Evolutionary conservation across 1,140 invertebrate genomes (phyloP).

Genomic region (Neodiprion pinetum): DNA sequence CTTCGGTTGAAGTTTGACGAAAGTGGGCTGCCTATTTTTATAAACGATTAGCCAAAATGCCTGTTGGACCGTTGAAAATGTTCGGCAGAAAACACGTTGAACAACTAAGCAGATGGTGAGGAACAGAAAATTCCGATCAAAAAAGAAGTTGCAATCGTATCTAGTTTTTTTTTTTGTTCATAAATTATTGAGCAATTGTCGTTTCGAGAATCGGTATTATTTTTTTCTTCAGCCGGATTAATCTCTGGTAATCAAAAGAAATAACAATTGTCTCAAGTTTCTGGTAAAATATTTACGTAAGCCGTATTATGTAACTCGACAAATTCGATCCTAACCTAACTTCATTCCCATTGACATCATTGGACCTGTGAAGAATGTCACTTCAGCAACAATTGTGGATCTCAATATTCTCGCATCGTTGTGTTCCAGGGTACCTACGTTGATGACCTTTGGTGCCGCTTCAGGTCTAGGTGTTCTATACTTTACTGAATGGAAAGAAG

Average conservation of each 20-base stretch:
- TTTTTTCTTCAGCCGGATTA: too few species aligned
- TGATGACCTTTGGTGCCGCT: conserved; percentile 67
- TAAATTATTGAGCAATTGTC: not conserved
- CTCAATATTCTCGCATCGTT: too few species aligned
- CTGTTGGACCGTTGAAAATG: not conserved
- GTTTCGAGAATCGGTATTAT: not conserved
- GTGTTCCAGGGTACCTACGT: conserved; percentile 66
- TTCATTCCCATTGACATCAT: not conserved
- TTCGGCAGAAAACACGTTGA: not conserved
- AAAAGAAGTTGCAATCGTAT: not conserved
- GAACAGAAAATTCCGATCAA: not conserved
- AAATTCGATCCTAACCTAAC: not conserved
- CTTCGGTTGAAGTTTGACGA: too few species aligned
- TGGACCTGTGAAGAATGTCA: too few species aligned
- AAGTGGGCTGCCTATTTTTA: too few species aligned
- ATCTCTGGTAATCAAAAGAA: too few species aligned
- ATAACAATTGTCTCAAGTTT: too few species aligned
- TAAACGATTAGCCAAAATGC: not conserved
- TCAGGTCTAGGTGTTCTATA: conserved; percentile 67
- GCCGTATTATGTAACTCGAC: not conserved
- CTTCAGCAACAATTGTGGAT: too few species aligned
- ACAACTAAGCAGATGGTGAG: not conserved
- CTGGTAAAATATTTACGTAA: not conserved
- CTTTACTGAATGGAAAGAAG: conserved; percentile 79
- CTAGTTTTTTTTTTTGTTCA: not conserved